phyloP scores from a whole-genome alignment of 30 jellyfish, hydroid and myxozoan genomes.

The Aurelia aurita complex sp. Pacific region DNA sequence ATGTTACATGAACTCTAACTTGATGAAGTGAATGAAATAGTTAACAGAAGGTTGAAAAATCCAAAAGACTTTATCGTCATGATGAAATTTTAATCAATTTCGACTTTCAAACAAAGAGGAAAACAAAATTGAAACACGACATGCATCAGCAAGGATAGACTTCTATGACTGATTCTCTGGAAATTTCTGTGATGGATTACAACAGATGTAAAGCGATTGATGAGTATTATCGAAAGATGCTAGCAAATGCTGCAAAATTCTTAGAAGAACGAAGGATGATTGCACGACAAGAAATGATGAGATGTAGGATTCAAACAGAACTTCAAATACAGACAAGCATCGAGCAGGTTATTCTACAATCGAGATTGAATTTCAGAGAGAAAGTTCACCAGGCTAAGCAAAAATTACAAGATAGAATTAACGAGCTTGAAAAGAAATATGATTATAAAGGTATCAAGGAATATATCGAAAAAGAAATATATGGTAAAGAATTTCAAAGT shows the following conservation, averaged over 20 bases:
- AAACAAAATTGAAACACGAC: no score
- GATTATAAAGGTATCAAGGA: not conserved
- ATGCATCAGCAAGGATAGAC: no score
- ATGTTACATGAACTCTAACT: no score
- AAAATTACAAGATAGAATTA: not conserved
- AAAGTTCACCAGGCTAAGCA: conserved; percentile 34
- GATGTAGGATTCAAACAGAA: conserved; percentile 44
- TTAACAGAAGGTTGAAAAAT: no score
- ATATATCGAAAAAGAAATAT: not conserved
- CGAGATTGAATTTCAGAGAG: conserved; percentile 39
- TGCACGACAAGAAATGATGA: conserved; percentile 52
- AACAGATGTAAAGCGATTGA: not conserved
- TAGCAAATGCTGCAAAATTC: conserved; percentile 27
- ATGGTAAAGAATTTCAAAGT: not conserved
- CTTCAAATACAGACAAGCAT: conserved; percentile 33
- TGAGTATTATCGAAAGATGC: not conserved
- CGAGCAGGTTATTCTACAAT: conserved; percentile 28
- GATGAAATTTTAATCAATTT: no score
- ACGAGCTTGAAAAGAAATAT: conserved; percentile 3
- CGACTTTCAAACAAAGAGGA: no score
- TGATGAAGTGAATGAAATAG: no score
- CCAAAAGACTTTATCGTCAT: no score
- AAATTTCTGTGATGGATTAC: no score
- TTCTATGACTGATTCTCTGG: no score
- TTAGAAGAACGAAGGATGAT: conserved; percentile 48